Evolutionary conservation across 2,888 invertebrate genomes (phyloP).

Genomic region (Euzetes globulus): DNA sequence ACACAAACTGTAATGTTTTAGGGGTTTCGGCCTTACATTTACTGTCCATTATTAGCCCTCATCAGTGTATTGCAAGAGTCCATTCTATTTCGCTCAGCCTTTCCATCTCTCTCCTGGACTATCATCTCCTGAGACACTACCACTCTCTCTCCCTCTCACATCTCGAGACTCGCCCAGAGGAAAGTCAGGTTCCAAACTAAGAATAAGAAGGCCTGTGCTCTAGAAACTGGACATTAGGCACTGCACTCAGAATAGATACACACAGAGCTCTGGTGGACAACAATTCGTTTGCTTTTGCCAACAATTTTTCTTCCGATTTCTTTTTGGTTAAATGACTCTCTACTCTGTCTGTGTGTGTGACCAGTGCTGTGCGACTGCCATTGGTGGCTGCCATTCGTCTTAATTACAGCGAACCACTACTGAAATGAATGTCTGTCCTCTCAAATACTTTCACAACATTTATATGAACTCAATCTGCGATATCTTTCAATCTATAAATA

Average conservation of each 20-base stretch:
- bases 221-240: too few species aligned
- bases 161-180: too few species aligned
- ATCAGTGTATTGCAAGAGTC: not conserved
- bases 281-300: too few species aligned
- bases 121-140: not conserved
- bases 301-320: too few species aligned
- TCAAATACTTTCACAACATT: not conserved
- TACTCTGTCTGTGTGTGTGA: too few species aligned
- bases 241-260: too few species aligned
- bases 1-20: not conserved
- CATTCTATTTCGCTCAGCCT: not conserved
- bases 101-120: not conserved
- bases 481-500: conserved; percentile 19
- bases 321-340: too few species aligned
- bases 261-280: too few species aligned
- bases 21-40: not conserved
- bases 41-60: not conserved
- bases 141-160: too few species aligned
- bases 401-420: not conserved
- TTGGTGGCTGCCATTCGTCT: not conserved
- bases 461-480: not conserved
- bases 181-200: too few species aligned
- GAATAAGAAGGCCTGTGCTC: too few species aligned
- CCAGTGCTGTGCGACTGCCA: too few species aligned
- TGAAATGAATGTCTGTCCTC: conserved; percentile 6